phyloP scores from a whole-genome alignment of 2,888 invertebrate species.

The Acanthosepion lycidas region DNA sequence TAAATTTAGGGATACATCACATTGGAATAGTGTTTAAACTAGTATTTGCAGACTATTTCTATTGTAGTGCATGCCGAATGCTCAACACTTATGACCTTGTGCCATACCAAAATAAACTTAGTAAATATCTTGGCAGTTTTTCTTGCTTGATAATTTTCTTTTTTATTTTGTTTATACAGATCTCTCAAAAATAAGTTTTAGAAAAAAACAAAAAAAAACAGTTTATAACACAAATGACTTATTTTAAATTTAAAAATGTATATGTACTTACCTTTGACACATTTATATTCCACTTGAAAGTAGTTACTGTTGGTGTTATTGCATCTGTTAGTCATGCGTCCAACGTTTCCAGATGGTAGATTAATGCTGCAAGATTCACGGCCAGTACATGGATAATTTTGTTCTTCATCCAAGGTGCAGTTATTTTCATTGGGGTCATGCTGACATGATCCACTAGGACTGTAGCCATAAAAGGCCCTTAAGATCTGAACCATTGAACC shows the following conservation, averaged over 20 bases:
- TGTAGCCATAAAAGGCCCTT: conserved; percentile 69
- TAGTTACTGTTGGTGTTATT: conserved; percentile 65
- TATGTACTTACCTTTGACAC: conserved; percentile 64
- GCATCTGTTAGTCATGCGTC: conserved; percentile 62
- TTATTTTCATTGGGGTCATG: conserved; percentile 59
- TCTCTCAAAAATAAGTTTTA: neutral
- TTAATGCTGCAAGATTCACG: conserved; percentile 64
- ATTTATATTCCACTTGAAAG: conserved; percentile 71
- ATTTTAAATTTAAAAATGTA: neutral
- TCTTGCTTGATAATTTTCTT: too few relatives aligned
- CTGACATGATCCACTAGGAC: conserved; percentile 57
- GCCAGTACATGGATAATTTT: conserved; percentile 68
- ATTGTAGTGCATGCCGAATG: too few relatives aligned
- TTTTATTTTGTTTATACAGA: too few relatives aligned
- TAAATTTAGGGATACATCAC: too few relatives aligned
- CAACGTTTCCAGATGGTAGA: conserved; percentile 62
- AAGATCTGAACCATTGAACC: conserved; percentile 68
- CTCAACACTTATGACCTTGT: too few relatives aligned
- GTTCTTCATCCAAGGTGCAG: conserved; percentile 64
- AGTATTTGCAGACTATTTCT: too few relatives aligned
- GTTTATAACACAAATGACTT: too few relatives aligned
- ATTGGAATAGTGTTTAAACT: too few relatives aligned
- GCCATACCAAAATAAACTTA: too few relatives aligned
- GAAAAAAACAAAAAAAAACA: neutral
- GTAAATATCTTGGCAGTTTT: too few relatives aligned